Conservation (phyloP, 2,888 invertebrate genomes). For the Kuschelorhynchus macadamiae region DNA sequence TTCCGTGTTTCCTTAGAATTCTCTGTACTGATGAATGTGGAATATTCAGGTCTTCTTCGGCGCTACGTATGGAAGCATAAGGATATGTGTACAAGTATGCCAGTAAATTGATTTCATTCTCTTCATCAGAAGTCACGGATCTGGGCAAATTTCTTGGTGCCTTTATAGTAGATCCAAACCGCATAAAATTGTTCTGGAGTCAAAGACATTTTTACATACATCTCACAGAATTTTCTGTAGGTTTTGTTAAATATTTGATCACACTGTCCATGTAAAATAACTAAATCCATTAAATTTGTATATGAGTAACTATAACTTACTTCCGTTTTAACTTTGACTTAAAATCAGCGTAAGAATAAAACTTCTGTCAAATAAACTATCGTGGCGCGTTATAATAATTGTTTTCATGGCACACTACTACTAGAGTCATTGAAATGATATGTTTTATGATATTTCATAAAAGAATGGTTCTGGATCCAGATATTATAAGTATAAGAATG, state of each 20-base stretch:
- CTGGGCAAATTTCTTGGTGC: slow-evolving; percentile 2
- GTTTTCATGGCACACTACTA: too few relatives aligned
- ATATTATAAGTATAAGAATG: background rate
- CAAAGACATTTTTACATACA: background rate
- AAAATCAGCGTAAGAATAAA: background rate
- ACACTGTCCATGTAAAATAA: background rate
- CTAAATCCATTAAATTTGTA: slow-evolving; percentile 1
- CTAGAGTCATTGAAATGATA: too few relatives aligned
- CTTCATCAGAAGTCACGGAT: slow-evolving; percentile 9
- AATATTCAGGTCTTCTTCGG: slow-evolving; percentile 4
- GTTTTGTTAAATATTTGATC: background rate
- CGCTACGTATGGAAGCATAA: slow-evolving; percentile 6
- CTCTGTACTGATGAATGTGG: background rate
- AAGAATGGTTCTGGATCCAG: background rate
- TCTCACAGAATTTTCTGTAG: background rate
- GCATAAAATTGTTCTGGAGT: background rate
- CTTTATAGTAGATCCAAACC: background rate
- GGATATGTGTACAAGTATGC: slow-evolving; percentile 7
- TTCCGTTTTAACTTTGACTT: background rate
- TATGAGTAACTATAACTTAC: background rate
- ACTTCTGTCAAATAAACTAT: background rate
- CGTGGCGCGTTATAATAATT: too few relatives aligned
- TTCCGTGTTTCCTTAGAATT: background rate
- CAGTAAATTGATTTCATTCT: slow-evolving; percentile 16
- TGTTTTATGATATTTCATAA: too few relatives aligned